Conservation (phyloP, 2,113 vertebrate species). For the Tetraodon nigroviridis region DNA sequence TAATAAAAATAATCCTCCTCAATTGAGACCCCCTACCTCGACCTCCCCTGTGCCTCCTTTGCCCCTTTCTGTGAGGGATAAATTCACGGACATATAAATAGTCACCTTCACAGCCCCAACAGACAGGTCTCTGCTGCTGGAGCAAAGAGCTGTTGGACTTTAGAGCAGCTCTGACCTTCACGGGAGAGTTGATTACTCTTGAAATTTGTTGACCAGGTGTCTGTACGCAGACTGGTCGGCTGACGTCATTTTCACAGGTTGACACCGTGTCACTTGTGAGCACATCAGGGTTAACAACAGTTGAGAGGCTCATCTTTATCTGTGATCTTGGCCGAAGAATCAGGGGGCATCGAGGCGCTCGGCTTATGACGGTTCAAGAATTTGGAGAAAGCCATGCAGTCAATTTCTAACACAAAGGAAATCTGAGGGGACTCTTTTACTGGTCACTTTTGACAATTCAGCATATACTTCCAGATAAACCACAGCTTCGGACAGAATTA, state of each 20-base stretch:
- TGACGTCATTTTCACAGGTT: conserved; percentile 63
- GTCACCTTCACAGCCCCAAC: conserved; percentile 35
- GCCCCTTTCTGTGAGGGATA: conserved; percentile 65
- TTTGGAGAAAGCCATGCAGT: conserved; percentile 30
- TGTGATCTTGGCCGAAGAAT: conserved; percentile 59
- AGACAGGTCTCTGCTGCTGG: conserved; percentile 36
- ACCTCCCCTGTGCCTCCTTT: conserved; percentile 64
- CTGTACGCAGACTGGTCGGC: conserved; percentile 14
- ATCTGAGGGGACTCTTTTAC: conserved; percentile 25
- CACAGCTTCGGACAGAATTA: conserved; percentile 20
- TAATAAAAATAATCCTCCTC: conserved; percentile 75
- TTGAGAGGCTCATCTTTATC: conserved; percentile 69
- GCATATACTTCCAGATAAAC: conserved; percentile 7
- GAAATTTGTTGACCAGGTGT: conserved; percentile 12
- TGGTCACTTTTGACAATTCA: conserved; percentile 21
- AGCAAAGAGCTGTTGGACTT: conserved; percentile 21
- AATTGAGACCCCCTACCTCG: conserved; percentile 67
- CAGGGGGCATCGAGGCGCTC: conserved; percentile 6
- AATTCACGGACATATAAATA: conserved; percentile 67
- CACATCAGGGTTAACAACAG: conserved; percentile 61
- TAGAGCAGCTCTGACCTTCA: conserved; percentile 3
- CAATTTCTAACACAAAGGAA: conserved; percentile 20
- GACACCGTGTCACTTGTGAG: conserved; percentile 48
- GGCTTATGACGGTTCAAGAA: conserved; percentile 23
- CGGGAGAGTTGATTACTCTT: not conserved